Percentiles rank a stretch among this genome's conserved stretches.
Evolutionary conservation across 1,140 invertebrate genomes (phyloP).

Genomic region (Drosophila aff.): DNA sequence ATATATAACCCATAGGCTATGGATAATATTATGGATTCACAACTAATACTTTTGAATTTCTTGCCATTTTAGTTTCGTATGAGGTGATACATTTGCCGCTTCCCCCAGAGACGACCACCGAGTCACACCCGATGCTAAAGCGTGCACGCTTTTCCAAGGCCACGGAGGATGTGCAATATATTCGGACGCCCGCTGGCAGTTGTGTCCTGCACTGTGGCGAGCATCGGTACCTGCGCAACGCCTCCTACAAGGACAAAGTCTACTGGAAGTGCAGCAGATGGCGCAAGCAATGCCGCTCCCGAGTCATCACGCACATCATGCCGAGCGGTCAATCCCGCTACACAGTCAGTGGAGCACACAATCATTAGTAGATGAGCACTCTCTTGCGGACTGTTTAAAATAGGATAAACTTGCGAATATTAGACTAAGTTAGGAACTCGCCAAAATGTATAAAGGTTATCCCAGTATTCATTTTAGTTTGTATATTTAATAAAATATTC

Average conservation of each 20-base stretch:
- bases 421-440: neutral
- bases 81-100: constrained; percentile 29
- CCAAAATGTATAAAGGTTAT: neutral
- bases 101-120: neutral
- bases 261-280: constrained; percentile 85
- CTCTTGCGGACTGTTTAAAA: neutral
- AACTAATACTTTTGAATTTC: constrained; percentile 17
- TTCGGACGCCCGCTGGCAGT: constrained; percentile 71
- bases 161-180: constrained; percentile 62
- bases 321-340: constrained; percentile 49
- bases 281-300: constrained; percentile 75
- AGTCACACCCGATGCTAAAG: constrained; percentile 43
- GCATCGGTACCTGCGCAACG: constrained; percentile 81
- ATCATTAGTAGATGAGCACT: too few relatives aligned
- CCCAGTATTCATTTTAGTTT: neutral
- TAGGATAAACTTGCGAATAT: constrained; percentile 1
- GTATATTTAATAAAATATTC: neutral
- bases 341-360: constrained; percentile 73
- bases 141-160: constrained; percentile 56
- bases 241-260: constrained; percentile 77
- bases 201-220: constrained; percentile 69
- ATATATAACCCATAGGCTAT: neutral
- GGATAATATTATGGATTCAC: neutral
- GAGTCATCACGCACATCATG: constrained; percentile 71
- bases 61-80: constrained; percentile 42